Conservation (phyloP, 2,113 vertebrate species). For the Podocnemis expansa region DNA sequence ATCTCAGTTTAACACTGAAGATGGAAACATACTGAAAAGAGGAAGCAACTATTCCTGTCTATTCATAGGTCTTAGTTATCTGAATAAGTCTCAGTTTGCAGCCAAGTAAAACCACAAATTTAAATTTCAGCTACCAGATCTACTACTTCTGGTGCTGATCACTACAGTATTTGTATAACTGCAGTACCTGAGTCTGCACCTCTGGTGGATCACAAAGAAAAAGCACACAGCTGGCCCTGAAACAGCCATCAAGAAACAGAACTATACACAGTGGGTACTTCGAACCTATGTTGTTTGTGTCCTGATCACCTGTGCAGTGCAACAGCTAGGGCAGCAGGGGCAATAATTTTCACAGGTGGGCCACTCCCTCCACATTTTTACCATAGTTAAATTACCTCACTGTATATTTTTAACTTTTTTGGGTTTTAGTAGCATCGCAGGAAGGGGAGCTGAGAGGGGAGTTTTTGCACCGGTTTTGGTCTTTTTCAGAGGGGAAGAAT, state of each 20-base stretch:
- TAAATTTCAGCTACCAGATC: neutral
- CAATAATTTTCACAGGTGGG: too few relatives aligned
- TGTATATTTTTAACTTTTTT: too few relatives aligned
- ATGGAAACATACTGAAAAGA: neutral
- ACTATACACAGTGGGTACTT: neutral
- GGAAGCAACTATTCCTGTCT: neutral
- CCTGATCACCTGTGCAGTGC: rapidly evolving
- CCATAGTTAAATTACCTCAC: too few relatives aligned
- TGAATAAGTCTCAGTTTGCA: neutral
- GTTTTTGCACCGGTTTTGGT: too few relatives aligned
- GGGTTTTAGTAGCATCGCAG: too few relatives aligned
- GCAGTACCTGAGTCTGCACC: neutral
- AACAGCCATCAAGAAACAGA: neutral
- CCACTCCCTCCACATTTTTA: too few relatives aligned
- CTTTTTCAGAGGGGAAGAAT: too few relatives aligned
- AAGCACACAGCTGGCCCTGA: neutral
- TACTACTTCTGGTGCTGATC: neutral
- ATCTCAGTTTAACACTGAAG: neutral
- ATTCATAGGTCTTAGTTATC: neutral
- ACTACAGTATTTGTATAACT: neutral
- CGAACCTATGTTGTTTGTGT: rapidly evolving
- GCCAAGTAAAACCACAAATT: neutral
- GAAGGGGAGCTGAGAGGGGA: too few relatives aligned
- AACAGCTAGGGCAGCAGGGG: neutral
- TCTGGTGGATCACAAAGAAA: neutral